Percentiles rank a stretch among this genome's conserved stretches.
Conservation (phyloP, 2,888 invertebrate genomes). For the Hedychridium roseum region DNA sequence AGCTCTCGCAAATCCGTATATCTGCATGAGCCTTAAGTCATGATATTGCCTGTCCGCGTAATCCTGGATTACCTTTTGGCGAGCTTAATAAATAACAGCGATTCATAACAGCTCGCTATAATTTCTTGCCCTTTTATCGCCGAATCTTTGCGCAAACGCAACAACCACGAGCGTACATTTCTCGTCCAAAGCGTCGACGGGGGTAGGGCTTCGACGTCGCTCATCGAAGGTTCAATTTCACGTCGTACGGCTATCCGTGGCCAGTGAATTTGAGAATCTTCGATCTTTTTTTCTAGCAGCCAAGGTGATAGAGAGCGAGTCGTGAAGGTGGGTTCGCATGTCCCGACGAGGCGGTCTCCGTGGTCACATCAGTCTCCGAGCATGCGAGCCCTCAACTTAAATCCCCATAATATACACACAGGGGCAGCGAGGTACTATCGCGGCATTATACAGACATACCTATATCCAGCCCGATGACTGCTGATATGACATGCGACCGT, state of each 20-base stretch:
- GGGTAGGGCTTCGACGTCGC: no score
- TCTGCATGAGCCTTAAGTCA: constrained; percentile 1
- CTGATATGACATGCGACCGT: constrained; percentile 64
- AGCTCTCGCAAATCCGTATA: constrained; percentile 11
- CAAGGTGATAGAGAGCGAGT: constrained; percentile 30
- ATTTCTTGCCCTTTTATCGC: neutral
- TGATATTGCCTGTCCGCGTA: no score
- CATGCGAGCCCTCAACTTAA: constrained; percentile 59
- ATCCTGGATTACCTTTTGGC: no score
- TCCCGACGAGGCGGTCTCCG: constrained; percentile 62
- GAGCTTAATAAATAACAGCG: no score
- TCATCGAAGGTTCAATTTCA: no score
- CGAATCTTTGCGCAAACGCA: no score
- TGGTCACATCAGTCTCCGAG: constrained; percentile 63
- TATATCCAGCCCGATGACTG: constrained; percentile 61
- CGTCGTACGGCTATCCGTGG: neutral
- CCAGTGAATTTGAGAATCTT: constrained; percentile 16
- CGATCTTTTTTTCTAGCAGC: constrained; percentile 30
- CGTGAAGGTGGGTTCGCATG: constrained; percentile 55
- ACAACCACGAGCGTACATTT: no score
- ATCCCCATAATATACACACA: constrained; percentile 57
- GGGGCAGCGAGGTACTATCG: constrained; percentile 52
- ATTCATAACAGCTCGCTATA: neutral
- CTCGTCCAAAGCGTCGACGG: no score
- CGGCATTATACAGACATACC: constrained; percentile 60